Evolutionary conservation across 2,888 invertebrate genomes (phyloP), one percentile per base, ranked within the genome.

Genomic region (Drosophila helvetica): DNA sequence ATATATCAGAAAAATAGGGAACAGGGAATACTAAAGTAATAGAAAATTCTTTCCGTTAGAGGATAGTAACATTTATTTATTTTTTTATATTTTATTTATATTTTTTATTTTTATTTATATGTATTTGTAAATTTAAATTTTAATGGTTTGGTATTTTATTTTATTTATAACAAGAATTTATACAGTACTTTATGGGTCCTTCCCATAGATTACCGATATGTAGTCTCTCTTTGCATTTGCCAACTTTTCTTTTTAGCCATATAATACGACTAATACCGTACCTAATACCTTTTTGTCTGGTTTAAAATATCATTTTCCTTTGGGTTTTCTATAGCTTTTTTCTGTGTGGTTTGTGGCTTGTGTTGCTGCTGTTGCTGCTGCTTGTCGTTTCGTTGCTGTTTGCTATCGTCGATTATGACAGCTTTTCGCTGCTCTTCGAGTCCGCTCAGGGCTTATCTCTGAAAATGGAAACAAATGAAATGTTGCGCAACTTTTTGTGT

Each of bases 401-500:
- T 38, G 7, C 33, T 33, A 10, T 33, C 2, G 65, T 68, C 61
- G 55, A 66, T 70, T 73, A 46, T 66, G 75, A 53, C 75, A 65
- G 50, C 45, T 51, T 18, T 30, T n/a, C 30, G 27, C 55, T 27
- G 38, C 15, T 38, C 45, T 30, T 59, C 53, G 56, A 43, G 53
- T 45, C 56, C 38, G 59, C 38, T 38, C 6, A 15, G 38, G 53
- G 73, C 62, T 86, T 86, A 82, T 85, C 78, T 79, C 50, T 22
- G 27, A 42, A 46, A 58, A 55, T 33, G 4, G 69, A 54, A 48
- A 51, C 63, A 48, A 56, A 38, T 30, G 7, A 54, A 63, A 54
- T 43, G 63, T 83, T 83, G 80, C 71, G 77, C 67, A 78, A 80
- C 42, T 62, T 68, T 54, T 59, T 46, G 42, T 54, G 6, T 56